Evolutionary conservation across 2,888 invertebrate species (phyloP).

Genomic region (Salpingus planirostris): DNA sequence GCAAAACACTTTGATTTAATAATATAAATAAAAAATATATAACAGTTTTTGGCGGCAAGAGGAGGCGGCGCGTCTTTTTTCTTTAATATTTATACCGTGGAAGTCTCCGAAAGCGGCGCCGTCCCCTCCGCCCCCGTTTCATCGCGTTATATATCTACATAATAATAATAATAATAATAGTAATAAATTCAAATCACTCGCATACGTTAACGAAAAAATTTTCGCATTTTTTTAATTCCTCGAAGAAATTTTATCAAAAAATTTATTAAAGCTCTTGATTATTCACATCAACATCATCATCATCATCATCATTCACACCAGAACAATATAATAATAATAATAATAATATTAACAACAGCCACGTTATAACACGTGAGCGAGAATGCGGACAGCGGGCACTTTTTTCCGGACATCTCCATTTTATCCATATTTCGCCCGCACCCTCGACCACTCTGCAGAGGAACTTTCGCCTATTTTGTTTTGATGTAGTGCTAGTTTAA

Average conservation of each 20-base stretch:
- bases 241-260: background rate
- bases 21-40: too few species aligned
- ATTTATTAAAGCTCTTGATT: constrained; percentile 22
- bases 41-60: too few species aligned
- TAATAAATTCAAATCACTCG: too few species aligned
- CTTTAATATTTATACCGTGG: background rate
- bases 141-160: too few species aligned
- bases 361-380: constrained; percentile 24
- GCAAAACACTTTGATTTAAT: too few species aligned
- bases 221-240: too few species aligned
- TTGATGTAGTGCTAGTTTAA: constrained; percentile 17
- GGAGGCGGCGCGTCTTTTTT: background rate
- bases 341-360: constrained; percentile 31
- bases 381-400: constrained; percentile 15
- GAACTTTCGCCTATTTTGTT: constrained; percentile 30
- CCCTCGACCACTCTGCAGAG: constrained; percentile 25
- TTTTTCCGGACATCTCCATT: constrained; percentile 3
- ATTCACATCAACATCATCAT: too few species aligned
- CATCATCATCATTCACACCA: constrained; percentile 32
- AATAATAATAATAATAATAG: too few species aligned
- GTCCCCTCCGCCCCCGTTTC: constrained; percentile 5
- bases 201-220: too few species aligned
- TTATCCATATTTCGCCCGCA: constrained; percentile 6
- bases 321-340: constrained; percentile 8
- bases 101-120: constrained; percentile 6